phyloP scores from a whole-genome alignment of 2,888 invertebrate genomes.

The Achlya flavicornis region DNA sequence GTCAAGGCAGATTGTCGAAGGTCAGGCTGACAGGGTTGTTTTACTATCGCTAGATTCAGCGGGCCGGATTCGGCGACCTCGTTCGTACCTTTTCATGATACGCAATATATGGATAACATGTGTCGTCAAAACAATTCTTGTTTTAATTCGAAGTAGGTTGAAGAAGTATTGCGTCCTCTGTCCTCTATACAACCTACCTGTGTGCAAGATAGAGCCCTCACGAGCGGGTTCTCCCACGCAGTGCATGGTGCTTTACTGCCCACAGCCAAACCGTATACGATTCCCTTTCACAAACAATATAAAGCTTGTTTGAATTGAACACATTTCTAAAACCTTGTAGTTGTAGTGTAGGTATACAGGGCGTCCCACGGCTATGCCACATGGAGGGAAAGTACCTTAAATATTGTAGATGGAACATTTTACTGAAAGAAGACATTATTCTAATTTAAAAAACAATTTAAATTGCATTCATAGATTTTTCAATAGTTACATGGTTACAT shows the following conservation, averaged over 20 bases:
- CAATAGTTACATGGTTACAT: too few relatives aligned
- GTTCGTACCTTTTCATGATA: background rate
- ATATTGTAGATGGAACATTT: too few relatives aligned
- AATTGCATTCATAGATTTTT: too few relatives aligned
- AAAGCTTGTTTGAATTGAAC: background rate
- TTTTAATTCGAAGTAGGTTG: background rate
- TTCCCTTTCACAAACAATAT: constrained; percentile 31
- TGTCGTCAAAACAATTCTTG: background rate
- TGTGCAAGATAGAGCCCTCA: constrained; percentile 22
- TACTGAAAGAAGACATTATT: too few relatives aligned
- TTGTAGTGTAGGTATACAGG: too few relatives aligned
- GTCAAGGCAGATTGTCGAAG: background rate
- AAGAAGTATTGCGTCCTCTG: background rate
- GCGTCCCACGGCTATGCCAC: too few relatives aligned
- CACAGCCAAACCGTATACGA: constrained; percentile 10
- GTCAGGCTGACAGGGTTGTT: background rate
- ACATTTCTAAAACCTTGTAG: constrained; percentile 2
- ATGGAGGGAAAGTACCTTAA: too few relatives aligned
- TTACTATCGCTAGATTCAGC: background rate
- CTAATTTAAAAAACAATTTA: too few relatives aligned
- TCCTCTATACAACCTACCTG: constrained; percentile 11
- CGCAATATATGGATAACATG: background rate
- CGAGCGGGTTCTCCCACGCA: constrained; percentile 58
- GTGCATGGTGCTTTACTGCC: constrained; percentile 23
- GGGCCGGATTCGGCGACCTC: background rate